Conservation (phyloP, 1,140 invertebrate genomes). For the Globodera ellingtonae region DNA sequence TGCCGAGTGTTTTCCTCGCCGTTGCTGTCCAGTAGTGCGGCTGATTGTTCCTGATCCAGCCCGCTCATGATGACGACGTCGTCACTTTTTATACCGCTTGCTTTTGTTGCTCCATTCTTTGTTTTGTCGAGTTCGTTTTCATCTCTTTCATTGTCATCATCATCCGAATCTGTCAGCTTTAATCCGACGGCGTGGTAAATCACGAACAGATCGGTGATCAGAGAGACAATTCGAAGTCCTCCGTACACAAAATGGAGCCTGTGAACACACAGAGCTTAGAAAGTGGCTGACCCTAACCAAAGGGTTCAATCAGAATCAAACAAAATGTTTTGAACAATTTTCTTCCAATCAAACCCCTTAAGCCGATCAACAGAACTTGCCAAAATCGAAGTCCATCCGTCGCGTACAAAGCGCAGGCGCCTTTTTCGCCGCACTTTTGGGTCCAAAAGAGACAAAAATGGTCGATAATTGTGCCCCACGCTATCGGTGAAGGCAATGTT, state of each 20-base stretch:
- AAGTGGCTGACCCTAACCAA: no score
- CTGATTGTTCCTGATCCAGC: conserved; percentile 11
- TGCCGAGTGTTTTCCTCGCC: conserved; percentile 9
- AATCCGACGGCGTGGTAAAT: conserved; percentile 58
- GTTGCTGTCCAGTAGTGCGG: neutral
- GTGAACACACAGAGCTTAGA: neutral
- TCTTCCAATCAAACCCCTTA: neutral
- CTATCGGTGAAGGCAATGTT: conserved; percentile 66
- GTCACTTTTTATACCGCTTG: neutral
- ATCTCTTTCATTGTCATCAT: conserved; percentile 17
- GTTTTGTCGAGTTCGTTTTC: neutral
- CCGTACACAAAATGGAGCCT: conserved; percentile 60
- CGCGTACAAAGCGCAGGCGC: conserved; percentile 59
- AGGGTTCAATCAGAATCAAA: neutral
- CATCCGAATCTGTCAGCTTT: conserved; percentile 53
- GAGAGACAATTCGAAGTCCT: conserved; percentile 54
- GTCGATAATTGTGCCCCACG: conserved; percentile 66
- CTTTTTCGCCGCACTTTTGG: conserved; percentile 56
- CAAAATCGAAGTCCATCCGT: conserved; percentile 40
- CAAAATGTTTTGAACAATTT: neutral
- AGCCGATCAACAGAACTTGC: neutral
- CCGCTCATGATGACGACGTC: neutral
- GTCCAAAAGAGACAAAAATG: conserved; percentile 65
- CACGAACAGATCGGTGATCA: conserved; percentile 59
- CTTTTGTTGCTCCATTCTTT: neutral